phyloP scores from a whole-genome alignment of 2,797 vertebrate genomes.

The Acipenser transmontanus region DNA sequence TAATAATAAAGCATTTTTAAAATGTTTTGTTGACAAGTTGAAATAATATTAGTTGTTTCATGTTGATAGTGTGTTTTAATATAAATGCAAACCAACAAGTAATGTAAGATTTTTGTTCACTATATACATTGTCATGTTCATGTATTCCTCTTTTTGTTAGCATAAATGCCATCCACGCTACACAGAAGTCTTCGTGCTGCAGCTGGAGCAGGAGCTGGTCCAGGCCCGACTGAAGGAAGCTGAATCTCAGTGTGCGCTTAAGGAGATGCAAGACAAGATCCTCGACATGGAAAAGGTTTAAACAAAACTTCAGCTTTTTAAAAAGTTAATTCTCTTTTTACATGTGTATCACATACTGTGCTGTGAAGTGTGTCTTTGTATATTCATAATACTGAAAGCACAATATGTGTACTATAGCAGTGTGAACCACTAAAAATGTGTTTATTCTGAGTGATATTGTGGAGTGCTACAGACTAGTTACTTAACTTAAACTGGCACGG shows the following conservation, averaged over 20 bases:
- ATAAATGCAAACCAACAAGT: too few species aligned
- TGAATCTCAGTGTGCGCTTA: conserved; percentile 89
- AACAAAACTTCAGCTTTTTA: not conserved
- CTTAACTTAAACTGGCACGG: too few species aligned
- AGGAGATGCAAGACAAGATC: conserved; percentile 98
- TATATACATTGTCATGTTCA: too few species aligned
- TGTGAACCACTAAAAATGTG: not conserved
- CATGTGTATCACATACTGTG: not conserved
- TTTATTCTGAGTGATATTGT: not conserved
- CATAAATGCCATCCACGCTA: conserved; percentile 79
- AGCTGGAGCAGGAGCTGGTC: conserved; percentile 89
- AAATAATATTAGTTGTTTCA: too few species aligned
- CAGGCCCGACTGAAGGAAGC: conserved; percentile 91
- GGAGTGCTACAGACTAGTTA: not conserved
- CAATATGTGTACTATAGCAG: too few species aligned
- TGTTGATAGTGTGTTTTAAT: too few species aligned
- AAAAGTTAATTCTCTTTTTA: not conserved
- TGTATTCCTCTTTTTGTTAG: conserved; percentile 38
- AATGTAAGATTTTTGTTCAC: too few species aligned
- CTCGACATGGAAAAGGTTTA: conserved; percentile 89
- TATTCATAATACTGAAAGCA: too few species aligned
- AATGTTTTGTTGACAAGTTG: too few species aligned
- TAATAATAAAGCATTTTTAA: too few species aligned
- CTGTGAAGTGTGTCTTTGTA: not conserved
- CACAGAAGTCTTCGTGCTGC: conserved; percentile 88